Evolutionary conservation across 2,113 vertebrate genomes (phyloP).

Genomic region (Oophaga pumilio): DNA sequence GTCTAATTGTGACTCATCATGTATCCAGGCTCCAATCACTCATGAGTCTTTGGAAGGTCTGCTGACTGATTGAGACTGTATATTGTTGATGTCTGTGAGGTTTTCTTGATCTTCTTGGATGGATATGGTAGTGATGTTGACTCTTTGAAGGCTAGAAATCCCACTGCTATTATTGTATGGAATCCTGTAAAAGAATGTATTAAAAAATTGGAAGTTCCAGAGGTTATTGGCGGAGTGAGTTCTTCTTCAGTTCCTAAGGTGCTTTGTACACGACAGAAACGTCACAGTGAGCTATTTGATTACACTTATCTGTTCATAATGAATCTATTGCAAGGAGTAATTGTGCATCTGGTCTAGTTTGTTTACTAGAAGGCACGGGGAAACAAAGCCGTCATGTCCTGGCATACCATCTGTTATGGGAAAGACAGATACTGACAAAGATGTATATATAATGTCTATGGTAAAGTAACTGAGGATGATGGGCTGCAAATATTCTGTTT

Average conservation of each 20-base stretch:
- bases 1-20: no score
- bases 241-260: neutral
- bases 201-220: neutral
- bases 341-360: slow-evolving; percentile 32
- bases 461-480: neutral
- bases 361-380: neutral
- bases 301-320: slow-evolving; percentile 33
- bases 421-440: neutral
- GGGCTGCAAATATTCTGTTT: neutral
- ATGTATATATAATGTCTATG: neutral
- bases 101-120: neutral
- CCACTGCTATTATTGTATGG: neutral
- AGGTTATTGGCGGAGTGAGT: neutral
- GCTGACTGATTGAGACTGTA: no score
- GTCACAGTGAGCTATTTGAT: neutral
- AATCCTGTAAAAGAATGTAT: neutral
- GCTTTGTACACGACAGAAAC: slow-evolving; percentile 3
- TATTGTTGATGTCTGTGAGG: no score
- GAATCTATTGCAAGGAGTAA: slow-evolving; percentile 33
- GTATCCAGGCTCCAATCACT: no score
- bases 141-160: neutral
- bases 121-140: neutral
- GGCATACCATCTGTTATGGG: slow-evolving; percentile 4
- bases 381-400: slow-evolving; percentile 10
- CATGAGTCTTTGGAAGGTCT: no score